Percentiles rank a stretch among this genome's conserved stretches.
phyloP scores from a whole-genome alignment of 1,140 invertebrate species.

The Triops longicaudatus region DNA sequence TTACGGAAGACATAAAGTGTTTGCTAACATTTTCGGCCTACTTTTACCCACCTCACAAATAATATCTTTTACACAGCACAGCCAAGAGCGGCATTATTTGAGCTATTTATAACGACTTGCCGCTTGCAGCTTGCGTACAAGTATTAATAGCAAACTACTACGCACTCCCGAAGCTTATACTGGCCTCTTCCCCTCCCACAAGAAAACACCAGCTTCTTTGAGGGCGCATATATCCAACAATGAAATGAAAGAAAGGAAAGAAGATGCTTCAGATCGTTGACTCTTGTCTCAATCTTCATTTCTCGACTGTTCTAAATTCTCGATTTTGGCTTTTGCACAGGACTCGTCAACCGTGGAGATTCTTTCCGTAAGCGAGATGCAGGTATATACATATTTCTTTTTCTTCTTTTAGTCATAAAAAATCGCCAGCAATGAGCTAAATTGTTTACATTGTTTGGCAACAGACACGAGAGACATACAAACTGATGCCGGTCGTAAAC shows the following conservation, averaged over 20 bases:
- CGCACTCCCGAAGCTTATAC: not conserved
- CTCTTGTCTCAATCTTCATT: not conserved
- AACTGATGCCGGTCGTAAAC: not conserved
- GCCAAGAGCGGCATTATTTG: constrained; percentile 3
- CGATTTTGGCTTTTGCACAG: constrained; percentile 44
- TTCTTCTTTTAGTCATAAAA: not conserved
- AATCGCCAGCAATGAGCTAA: not conserved
- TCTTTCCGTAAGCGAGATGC: constrained; percentile 60
- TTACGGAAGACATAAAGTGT: not conserved
- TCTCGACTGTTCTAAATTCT: not conserved
- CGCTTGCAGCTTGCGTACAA: constrained; percentile 1
- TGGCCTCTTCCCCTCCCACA: not conserved
- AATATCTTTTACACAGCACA: not conserved
- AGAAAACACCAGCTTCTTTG: too few relatives aligned
- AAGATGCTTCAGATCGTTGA: too few relatives aligned
- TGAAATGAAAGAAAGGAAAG: too few relatives aligned
- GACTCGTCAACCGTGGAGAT: constrained; percentile 79
- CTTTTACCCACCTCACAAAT: not conserved
- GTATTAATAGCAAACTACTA: constrained; percentile 3
- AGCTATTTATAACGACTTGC: not conserved
- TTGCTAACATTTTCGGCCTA: not conserved
- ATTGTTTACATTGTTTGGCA: not conserved
- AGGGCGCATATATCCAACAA: too few relatives aligned
- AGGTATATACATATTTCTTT: too few relatives aligned
- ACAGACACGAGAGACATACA: not conserved